Evolutionary conservation across 2,797 vertebrate species (phyloP), one percentile per base, ranked within the genome.

Genomic region (Euphonia xanthogaster): DNA sequence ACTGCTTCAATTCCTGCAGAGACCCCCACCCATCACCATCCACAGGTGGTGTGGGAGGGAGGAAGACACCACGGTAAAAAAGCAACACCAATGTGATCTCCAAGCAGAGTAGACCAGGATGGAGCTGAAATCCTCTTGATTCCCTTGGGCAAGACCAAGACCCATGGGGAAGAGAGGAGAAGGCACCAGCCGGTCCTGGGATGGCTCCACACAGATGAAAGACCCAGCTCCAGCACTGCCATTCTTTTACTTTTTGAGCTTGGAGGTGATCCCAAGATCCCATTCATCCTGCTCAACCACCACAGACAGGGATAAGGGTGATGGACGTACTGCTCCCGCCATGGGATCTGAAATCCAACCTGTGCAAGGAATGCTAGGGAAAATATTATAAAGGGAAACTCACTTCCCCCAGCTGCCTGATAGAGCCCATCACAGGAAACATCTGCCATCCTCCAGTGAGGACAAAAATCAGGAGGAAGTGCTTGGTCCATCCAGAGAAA

Each of bases 351-450:
- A 44, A 89, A 48, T 44, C 60, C 81, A 93, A 93, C 86, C 75
- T 85, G 78, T 53, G 50, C 0, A 0, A 85, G 57, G 58, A 85
- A 18, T 20, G 30, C 74, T 63, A 93, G 81, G 88, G 68, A 95
- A 96, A 96, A 95, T 20, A 71, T 74, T 63, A 50, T 87, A 65
- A 84, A 90, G 86, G 88, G 62, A 97, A 96, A 94, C 57, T 74
- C 86, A 80, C 71, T 96, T 96, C 95, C 96, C 91, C 14, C 8
- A 9, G 73, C 76, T 94, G 91, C 86, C 79, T 83, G 81, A 94
- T 81, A 86, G 82, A 83, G 74, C 68, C 89, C 96, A 95, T 95
- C 96, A 85, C 95, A 97, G 97, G 97, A 97, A 97, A 97, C 97
- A 97, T 96, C 97, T 97, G 97, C 90, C 95, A 94, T 95, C 94